Conservation (phyloP, 2,113 vertebrate genomes). For the Tautogolabrus adspersus region DNA sequence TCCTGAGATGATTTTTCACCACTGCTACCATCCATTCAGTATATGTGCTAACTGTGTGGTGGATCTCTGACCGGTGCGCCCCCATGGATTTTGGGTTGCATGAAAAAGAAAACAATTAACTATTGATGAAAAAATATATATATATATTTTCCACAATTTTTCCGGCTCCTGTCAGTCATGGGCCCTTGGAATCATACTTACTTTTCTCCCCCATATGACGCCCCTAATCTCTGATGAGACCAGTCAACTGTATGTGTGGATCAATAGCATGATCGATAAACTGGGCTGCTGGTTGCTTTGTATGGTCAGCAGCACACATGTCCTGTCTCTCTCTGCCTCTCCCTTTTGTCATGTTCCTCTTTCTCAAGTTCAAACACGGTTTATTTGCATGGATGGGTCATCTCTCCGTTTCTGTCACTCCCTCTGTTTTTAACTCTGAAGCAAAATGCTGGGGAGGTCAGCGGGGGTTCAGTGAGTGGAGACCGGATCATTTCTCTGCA, state of each 20-base stretch:
- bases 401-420: slow-evolving; percentile 5
- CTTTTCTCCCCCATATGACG: too few species aligned
- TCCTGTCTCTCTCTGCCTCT: neutral
- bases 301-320: slow-evolving; percentile 25
- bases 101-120: too few species aligned
- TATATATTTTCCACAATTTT: too few species aligned
- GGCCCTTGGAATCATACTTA: too few species aligned
- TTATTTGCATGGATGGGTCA: slow-evolving; percentile 31
- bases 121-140: too few species aligned
- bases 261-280: slow-evolving; percentile 65
- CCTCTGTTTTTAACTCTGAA: slow-evolving; percentile 14
- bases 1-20: neutral
- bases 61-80: neutral
- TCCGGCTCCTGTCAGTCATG: too few species aligned
- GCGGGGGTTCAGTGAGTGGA: slow-evolving; percentile 53
- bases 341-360: neutral
- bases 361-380: slow-evolving; percentile 25
- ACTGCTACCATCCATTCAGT: neutral
- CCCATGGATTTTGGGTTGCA: too few species aligned
- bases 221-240: slow-evolving; percentile 6
- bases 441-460: slow-evolving; percentile 48
- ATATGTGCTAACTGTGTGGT: neutral
- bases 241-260: slow-evolving; percentile 36
- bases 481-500: slow-evolving; percentile 47
- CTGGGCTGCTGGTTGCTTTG: slow-evolving; percentile 25